Conservation (phyloP, 2,888 invertebrate species). For the Drosophila anomalata region DNA sequence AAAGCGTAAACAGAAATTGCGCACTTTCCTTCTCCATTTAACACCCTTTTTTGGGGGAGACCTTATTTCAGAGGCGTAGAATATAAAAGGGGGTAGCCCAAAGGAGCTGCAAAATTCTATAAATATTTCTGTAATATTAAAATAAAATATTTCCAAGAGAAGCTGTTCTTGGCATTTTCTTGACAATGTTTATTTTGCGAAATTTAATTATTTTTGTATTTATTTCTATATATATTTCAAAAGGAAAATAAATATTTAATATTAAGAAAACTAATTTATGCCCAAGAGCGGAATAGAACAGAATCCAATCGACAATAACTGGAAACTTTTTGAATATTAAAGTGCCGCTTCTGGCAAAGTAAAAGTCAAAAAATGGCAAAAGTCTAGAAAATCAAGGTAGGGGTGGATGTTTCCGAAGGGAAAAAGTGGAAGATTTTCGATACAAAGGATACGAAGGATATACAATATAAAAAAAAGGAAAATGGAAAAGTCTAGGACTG, state of each 20-base stretch:
- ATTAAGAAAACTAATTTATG: constrained; percentile 12
- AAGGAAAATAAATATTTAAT: background rate
- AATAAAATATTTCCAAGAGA: background rate
- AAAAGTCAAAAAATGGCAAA: constrained; percentile 60
- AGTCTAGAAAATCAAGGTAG: background rate
- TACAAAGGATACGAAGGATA: constrained; percentile 40
- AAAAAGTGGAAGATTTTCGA: constrained; percentile 21
- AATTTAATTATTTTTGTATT: background rate
- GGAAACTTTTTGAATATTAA: constrained; percentile 19
- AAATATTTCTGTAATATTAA: background rate
- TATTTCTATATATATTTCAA: background rate
- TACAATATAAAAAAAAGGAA: background rate
- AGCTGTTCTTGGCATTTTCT: background rate
- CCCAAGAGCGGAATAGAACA: constrained; percentile 5
- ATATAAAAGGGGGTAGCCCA: background rate
- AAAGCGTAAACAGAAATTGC: constrained; percentile 71
- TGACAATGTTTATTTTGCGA: background rate
- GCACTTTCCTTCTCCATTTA: constrained; percentile 18
- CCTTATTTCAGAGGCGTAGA: constrained; percentile 7
- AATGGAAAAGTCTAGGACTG: background rate
- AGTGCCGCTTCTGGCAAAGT: constrained; percentile 20
- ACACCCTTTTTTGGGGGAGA: constrained; percentile 3
- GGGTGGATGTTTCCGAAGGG: background rate
- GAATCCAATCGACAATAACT: constrained; percentile 8
- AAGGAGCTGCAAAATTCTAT: background rate